Conservation (phyloP, 2,113 vertebrate genomes). For the Brachionichthys hirsutus region DNA sequence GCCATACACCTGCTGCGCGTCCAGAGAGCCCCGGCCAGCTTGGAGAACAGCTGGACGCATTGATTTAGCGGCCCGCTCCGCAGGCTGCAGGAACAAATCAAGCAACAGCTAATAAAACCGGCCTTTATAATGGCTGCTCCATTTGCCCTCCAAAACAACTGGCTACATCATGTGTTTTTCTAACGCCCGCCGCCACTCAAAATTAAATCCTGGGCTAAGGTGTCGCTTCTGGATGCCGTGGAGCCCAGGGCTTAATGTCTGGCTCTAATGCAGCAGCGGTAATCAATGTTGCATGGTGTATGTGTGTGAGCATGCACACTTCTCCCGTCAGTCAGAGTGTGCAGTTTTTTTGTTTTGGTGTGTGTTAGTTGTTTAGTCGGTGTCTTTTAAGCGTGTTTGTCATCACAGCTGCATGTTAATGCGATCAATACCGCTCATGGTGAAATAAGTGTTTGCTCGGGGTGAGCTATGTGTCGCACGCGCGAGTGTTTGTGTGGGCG, state of each 20-base stretch:
- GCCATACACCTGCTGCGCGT: conserved; percentile 95
- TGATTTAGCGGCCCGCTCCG: conserved; percentile 92
- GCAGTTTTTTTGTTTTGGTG: too few species aligned
- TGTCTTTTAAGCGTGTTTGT: conserved; percentile 28
- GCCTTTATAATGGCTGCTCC: conserved; percentile 86
- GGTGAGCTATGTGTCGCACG: conserved; percentile 1
- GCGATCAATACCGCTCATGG: conserved; percentile 22
- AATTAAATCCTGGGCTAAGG: conserved; percentile 88
- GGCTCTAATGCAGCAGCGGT: conserved; percentile 74
- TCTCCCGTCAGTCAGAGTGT: too few species aligned
- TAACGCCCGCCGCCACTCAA: conserved; percentile 86
- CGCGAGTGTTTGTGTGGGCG: not conserved
- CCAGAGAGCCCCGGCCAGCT: conserved; percentile 78
- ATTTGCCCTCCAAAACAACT: conserved; percentile 90
- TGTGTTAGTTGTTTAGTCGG: not conserved
- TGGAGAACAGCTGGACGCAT: conserved; percentile 93
- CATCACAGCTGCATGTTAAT: conserved; percentile 34
- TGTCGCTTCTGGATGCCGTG: conserved; percentile 89
- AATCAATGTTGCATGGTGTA: conserved; percentile 59
- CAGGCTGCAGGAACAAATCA: conserved; percentile 95
- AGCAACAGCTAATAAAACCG: conserved; percentile 95
- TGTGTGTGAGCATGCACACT: not conserved
- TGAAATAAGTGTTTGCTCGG: conserved; percentile 25
- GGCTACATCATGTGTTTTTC: conserved; percentile 95
- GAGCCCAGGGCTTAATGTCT: conserved; percentile 79